Conservation (phyloP, 2,797 vertebrate species). For the Bryconaethiops microstoma region DNA sequence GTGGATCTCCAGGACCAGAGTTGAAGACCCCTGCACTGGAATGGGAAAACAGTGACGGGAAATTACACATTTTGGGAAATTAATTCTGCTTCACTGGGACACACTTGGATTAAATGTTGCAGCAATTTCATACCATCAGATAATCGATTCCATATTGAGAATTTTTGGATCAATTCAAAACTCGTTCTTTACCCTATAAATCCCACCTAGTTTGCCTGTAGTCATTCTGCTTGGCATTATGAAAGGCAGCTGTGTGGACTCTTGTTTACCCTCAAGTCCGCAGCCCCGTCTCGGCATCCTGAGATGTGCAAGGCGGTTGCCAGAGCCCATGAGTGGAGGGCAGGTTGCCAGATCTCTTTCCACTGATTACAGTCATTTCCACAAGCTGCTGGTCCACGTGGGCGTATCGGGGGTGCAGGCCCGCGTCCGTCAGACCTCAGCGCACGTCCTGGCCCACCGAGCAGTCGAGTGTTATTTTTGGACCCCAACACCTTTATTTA, state of each 20-base stretch:
- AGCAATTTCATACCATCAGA: neutral
- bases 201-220: neutral
- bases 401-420: constrained; percentile 38
- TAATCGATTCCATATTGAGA: neutral
- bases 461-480: constrained; percentile 70
- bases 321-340: constrained; percentile 54
- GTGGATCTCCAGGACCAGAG: neutral
- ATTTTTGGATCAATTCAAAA: neutral
- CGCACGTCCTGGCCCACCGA: constrained; percentile 47
- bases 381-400: constrained; percentile 70
- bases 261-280: constrained; percentile 43
- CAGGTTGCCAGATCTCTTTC: constrained; percentile 57
- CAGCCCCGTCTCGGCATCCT: constrained; percentile 49
- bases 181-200: neutral
- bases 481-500: constrained; percentile 62
- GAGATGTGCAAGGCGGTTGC: constrained; percentile 59
- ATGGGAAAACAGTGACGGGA: neutral
- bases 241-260: constrained; percentile 74
- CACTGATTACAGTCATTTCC: constrained; percentile 79
- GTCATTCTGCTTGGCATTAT: constrained; percentile 41
- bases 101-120: constrained; percentile 5
- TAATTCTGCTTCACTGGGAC: neutral
- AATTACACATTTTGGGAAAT: neutral
- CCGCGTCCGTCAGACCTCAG: constrained; percentile 61
- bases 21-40: neutral